Percentiles rank a stretch among this genome's conserved stretches.
These are phyloP conservation scores for Callyntrura guangdongensis DNA, from an alignment of 2,888 invertebrate genomes.

Conservation along the genomic window DNA sequence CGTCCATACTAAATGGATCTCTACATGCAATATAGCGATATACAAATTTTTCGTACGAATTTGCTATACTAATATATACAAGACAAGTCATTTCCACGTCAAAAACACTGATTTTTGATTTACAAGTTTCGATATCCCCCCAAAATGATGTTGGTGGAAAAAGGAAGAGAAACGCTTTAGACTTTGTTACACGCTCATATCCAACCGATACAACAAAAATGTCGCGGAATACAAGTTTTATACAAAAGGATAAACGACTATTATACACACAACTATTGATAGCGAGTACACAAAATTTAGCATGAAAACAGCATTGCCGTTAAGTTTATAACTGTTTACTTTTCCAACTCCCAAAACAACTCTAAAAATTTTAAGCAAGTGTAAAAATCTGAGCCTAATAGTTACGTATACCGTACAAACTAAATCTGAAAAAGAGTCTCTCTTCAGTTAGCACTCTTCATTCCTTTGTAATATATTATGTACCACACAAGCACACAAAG, in stretches of 20 bases:
- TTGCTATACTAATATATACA: conserved; percentile 44
- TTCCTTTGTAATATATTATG: not conserved
- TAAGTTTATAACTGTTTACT: not conserved
- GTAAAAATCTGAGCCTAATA: conserved; percentile 26
- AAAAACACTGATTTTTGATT: conserved; percentile 27
- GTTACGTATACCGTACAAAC: not conserved
- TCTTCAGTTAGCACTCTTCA: conserved; percentile 42
- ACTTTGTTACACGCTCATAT: not conserved
- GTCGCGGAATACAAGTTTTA: not conserved
- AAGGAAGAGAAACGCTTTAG: not conserved
- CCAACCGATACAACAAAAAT: not conserved
- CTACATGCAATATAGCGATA: conserved; percentile 21
- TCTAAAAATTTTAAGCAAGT: not conserved
- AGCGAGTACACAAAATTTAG: not conserved
- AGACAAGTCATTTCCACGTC: conserved; percentile 62
- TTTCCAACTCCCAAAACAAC: not conserved
- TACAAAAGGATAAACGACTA: too few species aligned
- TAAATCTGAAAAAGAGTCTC: conserved; percentile 4
- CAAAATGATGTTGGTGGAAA: not conserved
- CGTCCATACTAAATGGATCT: conserved; percentile 25
- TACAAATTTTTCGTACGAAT: conserved; percentile 59
- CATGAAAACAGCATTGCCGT: too few species aligned
- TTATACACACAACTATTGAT: conserved; percentile 16
- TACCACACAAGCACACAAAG: conserved; percentile 14
- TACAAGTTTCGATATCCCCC: not conserved